These are phyloP conservation scores for Deilephila elpenor DNA, from an alignment of 2,888 invertebrate species.

Conservation along the genomic window DNA sequence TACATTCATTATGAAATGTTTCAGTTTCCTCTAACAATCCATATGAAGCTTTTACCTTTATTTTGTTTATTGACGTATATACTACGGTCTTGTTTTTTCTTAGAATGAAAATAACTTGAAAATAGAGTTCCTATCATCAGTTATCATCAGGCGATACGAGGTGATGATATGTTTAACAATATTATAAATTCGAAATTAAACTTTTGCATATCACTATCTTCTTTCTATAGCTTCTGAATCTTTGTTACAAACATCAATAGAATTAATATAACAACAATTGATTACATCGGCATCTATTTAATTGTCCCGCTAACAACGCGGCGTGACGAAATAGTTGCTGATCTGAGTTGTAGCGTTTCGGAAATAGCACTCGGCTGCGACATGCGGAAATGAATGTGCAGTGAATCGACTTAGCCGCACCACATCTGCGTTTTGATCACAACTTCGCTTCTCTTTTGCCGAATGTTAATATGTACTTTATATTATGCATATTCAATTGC, in stretches of 20 bases:
- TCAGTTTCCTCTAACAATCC: background rate
- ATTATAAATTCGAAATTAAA: background rate
- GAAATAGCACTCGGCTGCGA: conserved; percentile 68
- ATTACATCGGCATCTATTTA: background rate
- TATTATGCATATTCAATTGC: too few relatives aligned
- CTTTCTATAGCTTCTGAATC: background rate
- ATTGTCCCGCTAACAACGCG: background rate
- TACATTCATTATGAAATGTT: background rate
- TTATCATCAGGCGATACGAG: too few relatives aligned
- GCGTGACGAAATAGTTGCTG: conserved; percentile 15
- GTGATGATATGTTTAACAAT: background rate
- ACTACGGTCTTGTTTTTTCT: too few relatives aligned
- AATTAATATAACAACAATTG: too few relatives aligned
- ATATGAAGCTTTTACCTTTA: background rate
- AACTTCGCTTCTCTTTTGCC: background rate
- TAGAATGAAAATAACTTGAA: too few relatives aligned
- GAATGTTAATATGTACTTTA: too few relatives aligned
- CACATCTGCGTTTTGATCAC: background rate
- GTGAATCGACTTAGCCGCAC: conserved; percentile 48
- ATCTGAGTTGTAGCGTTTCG: conserved; percentile 43
- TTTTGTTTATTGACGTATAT: too few relatives aligned
- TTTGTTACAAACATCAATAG: too few relatives aligned
- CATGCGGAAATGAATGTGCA: conserved; percentile 70
- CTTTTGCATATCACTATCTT: background rate
- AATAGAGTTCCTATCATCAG: too few relatives aligned